phyloP scores from a whole-genome alignment of 2,888 invertebrate genomes.

The Busseola fusca region DNA sequence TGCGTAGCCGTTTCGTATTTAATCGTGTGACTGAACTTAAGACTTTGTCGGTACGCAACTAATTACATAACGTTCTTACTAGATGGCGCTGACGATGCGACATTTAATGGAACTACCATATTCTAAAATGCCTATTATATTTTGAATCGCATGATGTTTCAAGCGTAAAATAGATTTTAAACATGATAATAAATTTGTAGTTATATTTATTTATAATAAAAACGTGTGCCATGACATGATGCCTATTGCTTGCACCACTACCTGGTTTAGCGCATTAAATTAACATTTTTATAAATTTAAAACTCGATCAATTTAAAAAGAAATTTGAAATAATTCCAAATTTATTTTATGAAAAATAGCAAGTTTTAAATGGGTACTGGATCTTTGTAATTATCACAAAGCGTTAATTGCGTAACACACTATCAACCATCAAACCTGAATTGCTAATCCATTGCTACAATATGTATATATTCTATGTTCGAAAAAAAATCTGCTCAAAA shows the following conservation, averaged over 20 bases:
- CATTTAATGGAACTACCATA: not conserved
- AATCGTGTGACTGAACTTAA: not conserved
- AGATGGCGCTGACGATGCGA: constrained; percentile 37
- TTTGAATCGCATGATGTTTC: not conserved
- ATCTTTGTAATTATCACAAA: not conserved
- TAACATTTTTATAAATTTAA: not conserved
- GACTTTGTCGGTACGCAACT: not conserved
- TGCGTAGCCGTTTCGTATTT: not conserved
- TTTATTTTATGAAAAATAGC: too few species aligned
- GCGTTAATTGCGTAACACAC: not conserved
- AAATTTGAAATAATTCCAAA: not conserved
- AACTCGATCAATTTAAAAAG: not conserved
- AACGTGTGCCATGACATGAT: not conserved
- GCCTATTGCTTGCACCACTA: not conserved
- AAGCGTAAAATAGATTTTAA: not conserved
- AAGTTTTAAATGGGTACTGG: too few species aligned
- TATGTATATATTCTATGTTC: not conserved
- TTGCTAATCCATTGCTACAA: not conserved
- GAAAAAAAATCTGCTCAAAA: not conserved
- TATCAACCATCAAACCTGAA: not conserved
- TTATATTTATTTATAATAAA: not conserved
- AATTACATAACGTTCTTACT: not conserved
- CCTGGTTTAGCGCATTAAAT: not conserved
- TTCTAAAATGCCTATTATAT: not conserved
- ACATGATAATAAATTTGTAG: too few species aligned